Percentiles rank a stretch among this genome's conserved stretches.
These are phyloP conservation scores for Apodemia duryi DNA, from an alignment of 2,888 invertebrate species.

Conservation along the genomic window DNA sequence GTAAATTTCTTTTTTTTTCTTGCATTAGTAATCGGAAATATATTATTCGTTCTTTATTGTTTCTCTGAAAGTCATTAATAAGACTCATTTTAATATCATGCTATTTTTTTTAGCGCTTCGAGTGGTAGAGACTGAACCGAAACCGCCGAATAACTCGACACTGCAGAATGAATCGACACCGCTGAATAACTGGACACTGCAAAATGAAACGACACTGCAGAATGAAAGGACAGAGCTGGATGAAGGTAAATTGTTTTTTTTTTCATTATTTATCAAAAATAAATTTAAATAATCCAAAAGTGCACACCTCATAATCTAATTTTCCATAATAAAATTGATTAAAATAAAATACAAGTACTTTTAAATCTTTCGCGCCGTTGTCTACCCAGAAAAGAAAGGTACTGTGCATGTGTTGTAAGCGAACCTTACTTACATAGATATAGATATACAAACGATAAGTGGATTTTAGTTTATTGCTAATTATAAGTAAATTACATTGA, in stretches of 20 bases:
- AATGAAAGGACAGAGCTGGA: conserved; percentile 9
- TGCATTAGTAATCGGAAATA: conserved; percentile 18
- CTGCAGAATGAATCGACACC: neutral
- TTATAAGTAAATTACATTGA: conserved; percentile 21
- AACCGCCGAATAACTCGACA: conserved; percentile 12
- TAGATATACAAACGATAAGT: conserved; percentile 18
- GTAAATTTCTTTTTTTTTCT: conserved; percentile 16
- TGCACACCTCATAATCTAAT: conserved; percentile 11
- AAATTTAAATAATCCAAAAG: conserved; percentile 18
- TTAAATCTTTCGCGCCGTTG: conserved; percentile 16
- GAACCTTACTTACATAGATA: conserved; percentile 12
- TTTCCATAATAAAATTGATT: conserved; percentile 17
- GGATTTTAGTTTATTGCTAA: conserved; percentile 19
- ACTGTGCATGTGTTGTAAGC: conserved; percentile 17
- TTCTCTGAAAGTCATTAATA: conserved; percentile 17
- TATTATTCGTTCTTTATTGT: conserved; percentile 18
- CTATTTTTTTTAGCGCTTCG: conserved; percentile 19
- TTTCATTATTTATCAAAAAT: conserved; percentile 14
- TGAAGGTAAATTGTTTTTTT: conserved; percentile 19
- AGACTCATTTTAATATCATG: conserved; percentile 18
- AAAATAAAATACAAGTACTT: conserved; percentile 18
- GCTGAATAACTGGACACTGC: neutral
- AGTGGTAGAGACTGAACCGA: conserved; percentile 16
- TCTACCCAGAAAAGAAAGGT: conserved; percentile 20
- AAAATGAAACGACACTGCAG: conserved; percentile 12